phyloP scores from a whole-genome alignment of 1,140 invertebrate genomes.

The Drosophila simulans region DNA sequence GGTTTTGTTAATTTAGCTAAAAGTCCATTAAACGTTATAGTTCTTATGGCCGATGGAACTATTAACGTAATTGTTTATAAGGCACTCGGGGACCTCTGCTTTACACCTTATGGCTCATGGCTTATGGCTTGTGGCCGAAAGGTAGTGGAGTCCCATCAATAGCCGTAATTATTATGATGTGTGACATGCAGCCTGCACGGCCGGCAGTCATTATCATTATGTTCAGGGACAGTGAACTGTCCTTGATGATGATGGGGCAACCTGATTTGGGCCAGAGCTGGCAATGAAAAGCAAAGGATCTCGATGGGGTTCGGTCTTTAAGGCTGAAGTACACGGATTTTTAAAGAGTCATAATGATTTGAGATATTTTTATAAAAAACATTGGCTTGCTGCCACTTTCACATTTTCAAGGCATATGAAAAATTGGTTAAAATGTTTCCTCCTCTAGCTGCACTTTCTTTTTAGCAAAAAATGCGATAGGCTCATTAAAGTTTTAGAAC shows the following conservation, averaged over 20 bases:
- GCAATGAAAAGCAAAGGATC: background rate
- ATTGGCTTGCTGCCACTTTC: background rate
- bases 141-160: constrained; percentile 34
- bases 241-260: constrained; percentile 45
- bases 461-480: constrained; percentile 2
- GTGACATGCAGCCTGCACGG: constrained; percentile 56
- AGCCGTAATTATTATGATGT: constrained; percentile 70
- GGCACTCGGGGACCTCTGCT: constrained; percentile 13
- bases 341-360: background rate
- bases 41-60: constrained; percentile 63
- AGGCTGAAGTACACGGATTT: background rate
- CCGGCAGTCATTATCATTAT: constrained; percentile 66
- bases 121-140: background rate
- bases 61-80: constrained; percentile 75
- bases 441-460: background rate
- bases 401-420: constrained; percentile 19
- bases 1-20: constrained; percentile 79
- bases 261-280: constrained; percentile 19
- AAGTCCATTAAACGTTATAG: constrained; percentile 76
- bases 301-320: constrained; percentile 2
- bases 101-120: constrained; percentile 30
- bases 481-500: constrained; percentile 10
- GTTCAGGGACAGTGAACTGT: constrained; percentile 38
- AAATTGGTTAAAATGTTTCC: background rate
- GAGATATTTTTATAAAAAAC: background rate